phyloP scores from a whole-genome alignment of 92 coral and sea anemone genomes.

The Phymanthus crucifer region DNA sequence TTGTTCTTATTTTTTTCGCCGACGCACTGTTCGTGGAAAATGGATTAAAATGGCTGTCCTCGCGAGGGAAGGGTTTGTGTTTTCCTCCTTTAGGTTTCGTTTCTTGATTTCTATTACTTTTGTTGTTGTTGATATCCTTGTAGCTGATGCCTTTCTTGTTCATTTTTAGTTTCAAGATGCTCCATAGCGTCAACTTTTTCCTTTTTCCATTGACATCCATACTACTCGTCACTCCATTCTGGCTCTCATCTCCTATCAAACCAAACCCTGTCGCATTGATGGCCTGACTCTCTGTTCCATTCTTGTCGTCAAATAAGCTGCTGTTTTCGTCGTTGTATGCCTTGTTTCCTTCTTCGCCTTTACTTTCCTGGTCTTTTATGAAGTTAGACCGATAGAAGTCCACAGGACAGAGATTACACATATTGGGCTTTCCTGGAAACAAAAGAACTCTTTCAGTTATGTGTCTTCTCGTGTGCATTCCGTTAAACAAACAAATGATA shows the following conservation, averaged over 20 bases:
- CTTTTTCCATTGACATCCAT: neutral
- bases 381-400: slow-evolving; percentile 27
- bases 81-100: neutral
- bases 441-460: neutral
- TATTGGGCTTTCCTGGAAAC: slow-evolving; percentile 32
- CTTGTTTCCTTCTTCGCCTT: slow-evolving; percentile 3
- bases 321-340: neutral
- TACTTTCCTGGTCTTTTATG: neutral
- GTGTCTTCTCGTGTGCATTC: neutral
- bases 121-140: neutral
- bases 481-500: too few species aligned
- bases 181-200: neutral
- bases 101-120: neutral
- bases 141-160: neutral
- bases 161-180: neutral
- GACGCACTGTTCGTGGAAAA: neutral
- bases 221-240: neutral
- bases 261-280: neutral
- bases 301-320: neutral
- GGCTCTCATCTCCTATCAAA: neutral
- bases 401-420: slow-evolving; percentile 55
- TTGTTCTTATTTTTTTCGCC: neutral
- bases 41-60: neutral
- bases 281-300: neutral
- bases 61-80: neutral